Conservation (phyloP, 2,113 vertebrate species). For the Anser cygnoides region DNA sequence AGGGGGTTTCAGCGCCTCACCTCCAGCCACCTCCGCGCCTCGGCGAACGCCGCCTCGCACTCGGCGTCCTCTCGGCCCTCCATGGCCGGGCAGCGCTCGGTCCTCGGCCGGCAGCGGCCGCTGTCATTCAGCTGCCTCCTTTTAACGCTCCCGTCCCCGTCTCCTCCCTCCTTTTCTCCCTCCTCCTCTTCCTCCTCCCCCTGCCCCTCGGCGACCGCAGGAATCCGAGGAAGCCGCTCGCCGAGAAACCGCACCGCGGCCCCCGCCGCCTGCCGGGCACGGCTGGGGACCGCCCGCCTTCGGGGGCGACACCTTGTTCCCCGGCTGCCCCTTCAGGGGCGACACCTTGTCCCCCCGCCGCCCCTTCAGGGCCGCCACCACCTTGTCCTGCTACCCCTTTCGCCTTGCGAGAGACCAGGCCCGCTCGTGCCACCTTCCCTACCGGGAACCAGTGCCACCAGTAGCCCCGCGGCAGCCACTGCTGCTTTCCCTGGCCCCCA, state of each 20-base stretch:
- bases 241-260: background rate
- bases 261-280: slow-evolving; percentile 8
- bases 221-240: background rate
- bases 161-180: background rate
- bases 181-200: background rate
- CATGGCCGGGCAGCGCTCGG: slow-evolving; percentile 60
- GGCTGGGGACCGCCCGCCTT: background rate
- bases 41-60: slow-evolving; percentile 80
- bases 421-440: no score
- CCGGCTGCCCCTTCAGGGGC: no score
- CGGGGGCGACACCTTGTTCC: no score
- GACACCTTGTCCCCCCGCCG: no score
- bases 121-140: slow-evolving; percentile 39
- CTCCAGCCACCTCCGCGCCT: slow-evolving; percentile 91
- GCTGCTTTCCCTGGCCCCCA: no score
- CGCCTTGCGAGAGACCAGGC: no score
- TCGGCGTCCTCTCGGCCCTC: slow-evolving; percentile 82
- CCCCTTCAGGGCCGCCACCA: no score
- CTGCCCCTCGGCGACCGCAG: background rate
- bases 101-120: background rate
- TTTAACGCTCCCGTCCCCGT: slow-evolving; percentile 30
- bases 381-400: no score
- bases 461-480: no score
- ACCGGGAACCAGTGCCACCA: no score
- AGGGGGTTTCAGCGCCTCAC: slow-evolving; percentile 71